Base-by-base conservation (phyloP, 2,113 vertebrate species). In the Corynorhinus townsendii region DNA sequence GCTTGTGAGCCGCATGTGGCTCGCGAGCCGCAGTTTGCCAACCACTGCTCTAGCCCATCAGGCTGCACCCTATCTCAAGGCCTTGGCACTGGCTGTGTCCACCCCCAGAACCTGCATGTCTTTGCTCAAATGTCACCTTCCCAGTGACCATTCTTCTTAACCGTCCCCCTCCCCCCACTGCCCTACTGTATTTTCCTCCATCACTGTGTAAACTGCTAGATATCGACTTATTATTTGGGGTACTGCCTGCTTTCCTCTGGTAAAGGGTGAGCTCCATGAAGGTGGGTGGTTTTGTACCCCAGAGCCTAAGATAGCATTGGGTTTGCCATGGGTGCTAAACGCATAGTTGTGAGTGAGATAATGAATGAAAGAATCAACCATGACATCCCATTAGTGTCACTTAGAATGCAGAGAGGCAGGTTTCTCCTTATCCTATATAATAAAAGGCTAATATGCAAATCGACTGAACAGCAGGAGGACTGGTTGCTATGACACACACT, bases 251-350 rank as follows among this genome's bases (percentile, higher is more conserved):
- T 43, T 40, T 28, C 56, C 15, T 35, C 76, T 5, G 0, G 22
- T 4, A 4, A 49, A 26, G 16, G 45, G 19, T 26, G 47, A 43
- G 28, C 5, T 4, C 68, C 68, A 26, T 0, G 11, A 30, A 33
- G 1, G 30, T 9, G 6, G 9, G 35, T 9, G 33, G 45, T 24
- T 52, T 43, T 9, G 68, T 7, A n/a, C 26, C 26, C 22, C 35
- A 35, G 45, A 2, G 15, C 30, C 85, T 16, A 6, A 54, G 54
- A 30, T 0, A 0, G 22, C 40, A 30, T 56, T 1, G 2, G 79
- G 43, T 30, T 84, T 30, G 11, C 26, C 0, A 1, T 11, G 15
- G 14, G 24, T 22, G 66, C 68, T 1, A 12, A 11, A 5, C 0
- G 20, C 14, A 1, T 1, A 43, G 45, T 35, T n/a, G 20, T 24